These are phyloP conservation scores for Nibea coibor DNA, from an alignment of 2,113 vertebrate species.

Conservation along the genomic window DNA sequence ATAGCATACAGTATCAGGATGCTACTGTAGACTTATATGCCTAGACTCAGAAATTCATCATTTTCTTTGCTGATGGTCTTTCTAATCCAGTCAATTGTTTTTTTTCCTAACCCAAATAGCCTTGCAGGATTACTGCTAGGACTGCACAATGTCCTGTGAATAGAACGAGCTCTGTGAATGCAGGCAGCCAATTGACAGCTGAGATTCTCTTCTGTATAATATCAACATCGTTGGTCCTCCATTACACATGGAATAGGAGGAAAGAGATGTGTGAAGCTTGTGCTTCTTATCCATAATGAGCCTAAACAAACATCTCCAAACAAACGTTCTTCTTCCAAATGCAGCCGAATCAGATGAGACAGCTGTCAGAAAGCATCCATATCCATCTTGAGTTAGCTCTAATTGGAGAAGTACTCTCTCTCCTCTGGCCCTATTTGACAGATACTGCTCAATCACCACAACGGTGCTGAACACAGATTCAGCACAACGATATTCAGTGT, in stretches of 20 bases:
- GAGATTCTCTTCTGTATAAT: constrained; percentile 26
- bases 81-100: constrained; percentile 28
- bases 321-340: constrained; percentile 67
- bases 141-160: constrained; percentile 10
- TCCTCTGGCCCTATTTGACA: constrained; percentile 68
- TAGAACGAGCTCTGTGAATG: constrained; percentile 10
- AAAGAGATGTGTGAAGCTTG: constrained; percentile 41
- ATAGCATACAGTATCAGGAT: background rate
- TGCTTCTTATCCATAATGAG: constrained; percentile 67
- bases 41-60: background rate
- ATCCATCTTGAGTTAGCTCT: constrained; percentile 77
- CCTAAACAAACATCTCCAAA: constrained; percentile 74
- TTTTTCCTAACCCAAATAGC: constrained; percentile 14
- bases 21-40: constrained; percentile 9
- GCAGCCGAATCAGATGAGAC: constrained; percentile 73
- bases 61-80: constrained; percentile 12
- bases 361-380: constrained; percentile 81
- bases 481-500: constrained; percentile 8
- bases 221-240: constrained; percentile 17
- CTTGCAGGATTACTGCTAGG: constrained; percentile 15
- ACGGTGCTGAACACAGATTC: constrained; percentile 18
- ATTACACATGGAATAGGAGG: constrained; percentile 30
- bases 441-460: constrained; percentile 69
- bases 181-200: constrained; percentile 37
- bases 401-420: constrained; percentile 77